Evolutionary conservation across 2,797 vertebrate genomes (phyloP).

Genomic region (Sebastolobus alascanus): DNA sequence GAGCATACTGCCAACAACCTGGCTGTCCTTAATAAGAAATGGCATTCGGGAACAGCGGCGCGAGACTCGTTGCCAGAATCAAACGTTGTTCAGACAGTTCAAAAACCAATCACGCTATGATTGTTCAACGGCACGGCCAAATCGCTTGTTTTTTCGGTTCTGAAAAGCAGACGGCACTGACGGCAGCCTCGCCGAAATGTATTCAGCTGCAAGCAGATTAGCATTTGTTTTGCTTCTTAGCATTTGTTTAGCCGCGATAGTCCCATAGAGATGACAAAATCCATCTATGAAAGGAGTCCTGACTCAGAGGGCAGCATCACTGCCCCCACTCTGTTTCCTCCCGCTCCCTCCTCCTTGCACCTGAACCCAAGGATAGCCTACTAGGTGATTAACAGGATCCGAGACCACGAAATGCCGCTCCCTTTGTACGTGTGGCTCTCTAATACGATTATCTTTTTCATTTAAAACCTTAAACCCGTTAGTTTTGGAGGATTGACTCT

Average conservation of each 20-base stretch:
- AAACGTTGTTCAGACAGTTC: slow-evolving; percentile 54
- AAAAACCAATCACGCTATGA: slow-evolving; percentile 63
- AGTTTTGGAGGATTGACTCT: slow-evolving; percentile 84
- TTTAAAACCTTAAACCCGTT: slow-evolving; percentile 86
- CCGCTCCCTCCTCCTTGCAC: slow-evolving; percentile 47
- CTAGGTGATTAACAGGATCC: slow-evolving; percentile 77
- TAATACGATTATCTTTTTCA: slow-evolving; percentile 85
- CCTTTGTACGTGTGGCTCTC: slow-evolving; percentile 72
- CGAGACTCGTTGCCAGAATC: slow-evolving; percentile 53
- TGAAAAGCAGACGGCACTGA: slow-evolving; percentile 33
- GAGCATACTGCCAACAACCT: slow-evolving; percentile 69
- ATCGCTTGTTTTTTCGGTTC: slow-evolving; percentile 39
- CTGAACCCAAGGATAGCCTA: slow-evolving; percentile 71
- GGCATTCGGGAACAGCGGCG: slow-evolving; percentile 52
- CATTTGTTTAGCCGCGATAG: slow-evolving; percentile 56
- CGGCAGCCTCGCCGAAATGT: slow-evolving; percentile 30
- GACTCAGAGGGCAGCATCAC: slow-evolving; percentile 52
- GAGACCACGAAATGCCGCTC: slow-evolving; percentile 70
- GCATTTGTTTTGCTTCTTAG: slow-evolving; percentile 61
- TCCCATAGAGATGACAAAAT: slow-evolving; percentile 46
- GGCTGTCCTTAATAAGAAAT: slow-evolving; percentile 70
- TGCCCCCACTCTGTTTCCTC: slow-evolving; percentile 5
- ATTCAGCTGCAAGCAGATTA: slow-evolving; percentile 65
- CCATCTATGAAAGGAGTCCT: slow-evolving; percentile 45
- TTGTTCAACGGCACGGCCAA: slow-evolving; percentile 53